Evolutionary conservation across 2,113 vertebrate species (phyloP), one percentile per base, ranked within the genome.

Genomic region (Mungos mungo): DNA sequence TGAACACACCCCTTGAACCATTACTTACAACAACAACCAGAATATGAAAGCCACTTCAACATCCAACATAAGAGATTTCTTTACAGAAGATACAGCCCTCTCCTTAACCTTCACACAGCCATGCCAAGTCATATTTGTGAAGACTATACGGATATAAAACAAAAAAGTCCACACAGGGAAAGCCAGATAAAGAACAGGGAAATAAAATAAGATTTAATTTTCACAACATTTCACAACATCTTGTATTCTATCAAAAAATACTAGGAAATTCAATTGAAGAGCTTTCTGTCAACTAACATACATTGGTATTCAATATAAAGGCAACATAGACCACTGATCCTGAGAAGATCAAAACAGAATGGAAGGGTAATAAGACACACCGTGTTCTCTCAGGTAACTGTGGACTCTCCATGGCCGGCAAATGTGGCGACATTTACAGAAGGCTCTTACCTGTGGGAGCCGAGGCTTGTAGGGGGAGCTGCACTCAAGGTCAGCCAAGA

Each of bases 391-490:
- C 21, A 47, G 57, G 45, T 1, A 4, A 23, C 1, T 41, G 35
- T 15, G 11, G 14, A 35, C 13, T 2, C 18, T 11, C 3, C 3
- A 9, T 3, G 18, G 25, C 47, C 18, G 9, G 7, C 41, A n/a
- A n/a, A 11, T 5, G 3, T 0, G 12, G 65, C 18, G 13, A 19
- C 11, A 2, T 7, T 81, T 3, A 4, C 0, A 15, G 10, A 10
- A 0, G 52, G n/a, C 11, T 82, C 97, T 81, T 95, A 99, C 99
- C 99, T 99, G 99, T 54, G 99, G 98, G 21, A 97, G 97, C 7
- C 99, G 99, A 2, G 99, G 99, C 98, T 99, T 99, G 97, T 99
- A 99, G 0, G 99, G 99, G 3, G 99, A 99, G 98, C 99, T 99
- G 99, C 99, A 99, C 98, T 99, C 99, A n/a, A 99, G 98, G 97